A percentile compares a stretch with the other conserved stretches of the same genome.
These are phyloP conservation scores for Zosterops lateralis DNA, from an alignment of 2,113 vertebrate genomes.

Conservation along the genomic window DNA sequence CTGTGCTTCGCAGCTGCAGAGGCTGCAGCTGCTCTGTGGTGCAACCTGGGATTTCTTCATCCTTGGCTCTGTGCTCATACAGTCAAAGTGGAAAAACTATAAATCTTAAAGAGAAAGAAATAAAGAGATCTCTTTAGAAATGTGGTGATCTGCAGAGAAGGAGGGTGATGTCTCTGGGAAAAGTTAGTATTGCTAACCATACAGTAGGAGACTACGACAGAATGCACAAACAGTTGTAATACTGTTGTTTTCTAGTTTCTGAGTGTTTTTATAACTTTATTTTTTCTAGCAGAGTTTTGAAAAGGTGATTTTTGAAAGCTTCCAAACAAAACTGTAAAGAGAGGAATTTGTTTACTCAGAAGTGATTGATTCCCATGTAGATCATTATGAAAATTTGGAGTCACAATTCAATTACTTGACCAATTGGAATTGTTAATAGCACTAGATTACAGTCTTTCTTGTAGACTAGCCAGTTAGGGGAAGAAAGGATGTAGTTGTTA, in stretches of 20 bases:
- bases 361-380: background rate
- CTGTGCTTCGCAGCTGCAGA: background rate
- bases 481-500: background rate
- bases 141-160: background rate
- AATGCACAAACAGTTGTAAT: background rate
- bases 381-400: background rate
- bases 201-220: background rate
- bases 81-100: background rate
- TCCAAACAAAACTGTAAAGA: background rate
- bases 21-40: background rate
- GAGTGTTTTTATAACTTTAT: background rate
- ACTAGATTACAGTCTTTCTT: background rate
- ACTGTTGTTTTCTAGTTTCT: background rate
- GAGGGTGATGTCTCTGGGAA: background rate
- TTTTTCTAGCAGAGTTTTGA: background rate
- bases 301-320: background rate
- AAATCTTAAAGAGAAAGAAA: background rate
- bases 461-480: background rate
- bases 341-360: background rate
- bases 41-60: background rate
- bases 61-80: background rate
- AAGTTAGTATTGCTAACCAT: background rate
- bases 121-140: background rate
- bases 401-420: background rate
- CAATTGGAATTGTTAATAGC: background rate